Base-by-base conservation (phyloP, 2,797 vertebrate species). In the Betta splendens region DNA sequence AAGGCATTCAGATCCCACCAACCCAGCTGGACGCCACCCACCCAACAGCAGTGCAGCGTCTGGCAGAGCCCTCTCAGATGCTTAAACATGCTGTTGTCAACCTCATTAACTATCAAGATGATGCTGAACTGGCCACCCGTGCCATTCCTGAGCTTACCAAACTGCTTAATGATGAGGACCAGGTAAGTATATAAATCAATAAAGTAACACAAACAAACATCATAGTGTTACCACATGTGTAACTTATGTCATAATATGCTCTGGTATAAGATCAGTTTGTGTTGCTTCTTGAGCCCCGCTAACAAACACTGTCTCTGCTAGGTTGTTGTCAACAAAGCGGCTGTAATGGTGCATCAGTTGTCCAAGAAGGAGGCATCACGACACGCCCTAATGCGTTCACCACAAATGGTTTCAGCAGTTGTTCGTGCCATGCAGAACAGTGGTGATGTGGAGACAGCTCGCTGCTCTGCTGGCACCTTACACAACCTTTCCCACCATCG, bases 341-440 rank as follows among this genome's bases (percentile, higher is more conserved):
- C 97, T 13, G 96, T 99, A 51, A 99, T 99, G 98, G 98, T 99
- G 81, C 97, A 99, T 85, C 98, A 99, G 87, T 88, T 99, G 64
- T 99, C 98, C 28, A 99, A 99, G 87, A 99, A 99, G 82, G 98
- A 99, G 84, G 97, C 98, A 0, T 98, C 97, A 12, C 95, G 98
- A 68, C 98, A 99, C 0, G 97, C 98, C 38, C 96, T 99, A 70
- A 98, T 99, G 97, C 94, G 96, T 42, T 98, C 97, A 7, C 98
- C 98, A 37, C 98, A 99, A 78, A 98, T 99, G 96, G 97, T 99
- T 46, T 98, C 98, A 3, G 98, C 98, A 3, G 96, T 99, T 2
- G 98, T 99, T 4, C 95, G 97, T 57, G 98, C 98, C 86, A 98
- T 99, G 97, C 98, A 99, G 79, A 99, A 98, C 58, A 99, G 96